Percentiles rank a stretch among this genome's conserved stretches.
phyloP scores from a whole-genome alignment of 2,888 invertebrate species.

The Chrysotoxum bicinctum region DNA sequence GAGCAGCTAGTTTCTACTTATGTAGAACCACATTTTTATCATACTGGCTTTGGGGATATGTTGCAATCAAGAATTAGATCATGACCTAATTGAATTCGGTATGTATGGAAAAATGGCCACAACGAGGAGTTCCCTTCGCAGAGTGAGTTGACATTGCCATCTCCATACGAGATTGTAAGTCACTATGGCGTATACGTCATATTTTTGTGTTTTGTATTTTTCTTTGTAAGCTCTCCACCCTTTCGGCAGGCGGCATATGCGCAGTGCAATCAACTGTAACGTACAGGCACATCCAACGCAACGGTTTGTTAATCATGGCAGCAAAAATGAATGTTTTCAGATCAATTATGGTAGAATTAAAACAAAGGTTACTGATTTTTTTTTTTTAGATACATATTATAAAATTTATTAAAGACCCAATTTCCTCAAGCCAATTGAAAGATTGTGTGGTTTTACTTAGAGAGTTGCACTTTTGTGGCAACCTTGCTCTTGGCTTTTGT shows the following conservation, averaged over 20 bases:
- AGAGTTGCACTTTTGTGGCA: constrained; percentile 35
- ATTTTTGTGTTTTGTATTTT: constrained; percentile 15
- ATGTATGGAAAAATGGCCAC: background rate
- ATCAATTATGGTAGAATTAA: constrained; percentile 65
- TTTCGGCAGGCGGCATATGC: constrained; percentile 10
- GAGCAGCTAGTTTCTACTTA: background rate
- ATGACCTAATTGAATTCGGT: constrained; percentile 34
- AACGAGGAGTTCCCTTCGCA: constrained; percentile 41
- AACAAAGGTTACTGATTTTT: constrained; percentile 43
- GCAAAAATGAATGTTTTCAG: constrained; percentile 41
- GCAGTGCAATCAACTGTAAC: constrained; percentile 67
- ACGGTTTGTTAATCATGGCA: constrained; percentile 68
- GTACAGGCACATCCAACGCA: constrained; percentile 33
- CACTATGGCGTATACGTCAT: constrained; percentile 60
- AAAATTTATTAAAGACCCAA: constrained; percentile 60
- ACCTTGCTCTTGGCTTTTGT: constrained; percentile 63
- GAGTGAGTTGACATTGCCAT: background rate
- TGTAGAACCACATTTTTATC: background rate
- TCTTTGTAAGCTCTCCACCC: constrained; percentile 7
- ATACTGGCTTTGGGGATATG: background rate
- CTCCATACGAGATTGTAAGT: constrained; percentile 8
- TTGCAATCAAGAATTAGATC: constrained; percentile 43
- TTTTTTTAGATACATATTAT: background rate
- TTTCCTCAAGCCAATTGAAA: constrained; percentile 46
- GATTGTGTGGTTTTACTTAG: constrained; percentile 59